phyloP scores from a whole-genome alignment of 2,888 invertebrate species.

The Prosopocoilus inquinatus region DNA sequence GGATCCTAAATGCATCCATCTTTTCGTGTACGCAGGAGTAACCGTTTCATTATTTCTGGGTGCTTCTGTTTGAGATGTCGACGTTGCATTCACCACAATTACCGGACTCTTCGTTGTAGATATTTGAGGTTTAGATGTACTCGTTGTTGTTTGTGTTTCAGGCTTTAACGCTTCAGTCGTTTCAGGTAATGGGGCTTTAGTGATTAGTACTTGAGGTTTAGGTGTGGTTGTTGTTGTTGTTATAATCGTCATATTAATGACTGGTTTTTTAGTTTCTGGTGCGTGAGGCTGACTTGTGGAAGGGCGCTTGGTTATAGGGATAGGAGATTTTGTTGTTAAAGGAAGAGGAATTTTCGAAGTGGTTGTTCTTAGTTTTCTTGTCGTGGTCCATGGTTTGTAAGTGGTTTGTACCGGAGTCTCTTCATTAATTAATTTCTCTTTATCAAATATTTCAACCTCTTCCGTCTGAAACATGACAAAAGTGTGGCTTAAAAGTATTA shows the following conservation, averaged over 20 bases:
- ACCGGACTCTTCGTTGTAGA: background rate
- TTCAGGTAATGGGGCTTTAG: too few species aligned
- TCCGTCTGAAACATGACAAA: background rate
- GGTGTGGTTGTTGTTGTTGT: conserved; percentile 1
- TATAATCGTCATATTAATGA: background rate
- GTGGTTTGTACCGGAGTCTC: background rate
- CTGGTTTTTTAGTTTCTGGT: background rate
- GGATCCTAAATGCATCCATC: too few species aligned
- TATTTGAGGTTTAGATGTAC: background rate
- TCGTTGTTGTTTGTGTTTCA: background rate
- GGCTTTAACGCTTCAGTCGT: background rate
- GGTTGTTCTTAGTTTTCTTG: too few species aligned
- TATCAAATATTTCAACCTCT: background rate
- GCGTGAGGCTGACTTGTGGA: background rate
- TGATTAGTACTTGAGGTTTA: background rate
- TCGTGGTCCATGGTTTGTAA: too few species aligned
- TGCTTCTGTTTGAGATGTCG: background rate
- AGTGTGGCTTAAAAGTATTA: background rate
- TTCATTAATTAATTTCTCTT: background rate
- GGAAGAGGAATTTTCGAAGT: background rate
- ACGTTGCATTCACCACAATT: background rate
- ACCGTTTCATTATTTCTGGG: background rate
- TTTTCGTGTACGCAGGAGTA: too few species aligned
- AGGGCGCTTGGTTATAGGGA: background rate
- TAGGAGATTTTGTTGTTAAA: background rate